Conservation (phyloP, 2,888 invertebrate species). For the Drosophila paucipuncta region DNA sequence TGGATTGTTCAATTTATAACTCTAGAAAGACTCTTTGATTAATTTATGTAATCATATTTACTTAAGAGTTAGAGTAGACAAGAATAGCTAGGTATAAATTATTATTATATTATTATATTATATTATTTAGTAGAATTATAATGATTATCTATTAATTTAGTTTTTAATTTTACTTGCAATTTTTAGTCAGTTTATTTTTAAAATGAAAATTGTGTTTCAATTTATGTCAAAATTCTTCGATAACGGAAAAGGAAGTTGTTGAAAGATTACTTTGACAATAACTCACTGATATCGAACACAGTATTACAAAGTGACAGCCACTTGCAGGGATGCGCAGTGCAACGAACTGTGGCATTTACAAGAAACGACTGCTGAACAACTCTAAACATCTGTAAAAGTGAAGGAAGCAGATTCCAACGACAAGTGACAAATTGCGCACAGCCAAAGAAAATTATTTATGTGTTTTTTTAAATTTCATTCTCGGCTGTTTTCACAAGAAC, state of each 20-base stretch:
- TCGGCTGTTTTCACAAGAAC: not conserved
- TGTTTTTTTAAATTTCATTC: slow-evolving; percentile 16
- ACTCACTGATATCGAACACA: not conserved
- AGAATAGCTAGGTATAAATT: no score
- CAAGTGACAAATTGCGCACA: slow-evolving; percentile 23
- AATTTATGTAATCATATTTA: not conserved
- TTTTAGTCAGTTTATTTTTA: slow-evolving; percentile 13
- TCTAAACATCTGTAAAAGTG: slow-evolving; percentile 16
- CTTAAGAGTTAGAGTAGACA: not conserved
- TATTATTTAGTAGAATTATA: not conserved
- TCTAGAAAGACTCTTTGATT: not conserved
- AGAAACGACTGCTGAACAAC: not conserved
- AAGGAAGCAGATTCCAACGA: slow-evolving; percentile 6
- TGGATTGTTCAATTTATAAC: not conserved
- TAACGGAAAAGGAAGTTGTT: not conserved
- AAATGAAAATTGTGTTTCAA: slow-evolving; percentile 7
- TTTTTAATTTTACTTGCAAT: not conserved
- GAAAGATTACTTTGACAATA: not conserved
- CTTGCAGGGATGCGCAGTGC: not conserved
- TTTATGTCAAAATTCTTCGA: not conserved
- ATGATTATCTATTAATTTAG: not conserved
- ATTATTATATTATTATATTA: no score
- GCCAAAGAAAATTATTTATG: slow-evolving; percentile 18
- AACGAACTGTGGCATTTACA: slow-evolving; percentile 9
- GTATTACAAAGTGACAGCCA: not conserved